phyloP scores from a whole-genome alignment of 2,888 invertebrate genomes.

The Oligia latruncula region DNA sequence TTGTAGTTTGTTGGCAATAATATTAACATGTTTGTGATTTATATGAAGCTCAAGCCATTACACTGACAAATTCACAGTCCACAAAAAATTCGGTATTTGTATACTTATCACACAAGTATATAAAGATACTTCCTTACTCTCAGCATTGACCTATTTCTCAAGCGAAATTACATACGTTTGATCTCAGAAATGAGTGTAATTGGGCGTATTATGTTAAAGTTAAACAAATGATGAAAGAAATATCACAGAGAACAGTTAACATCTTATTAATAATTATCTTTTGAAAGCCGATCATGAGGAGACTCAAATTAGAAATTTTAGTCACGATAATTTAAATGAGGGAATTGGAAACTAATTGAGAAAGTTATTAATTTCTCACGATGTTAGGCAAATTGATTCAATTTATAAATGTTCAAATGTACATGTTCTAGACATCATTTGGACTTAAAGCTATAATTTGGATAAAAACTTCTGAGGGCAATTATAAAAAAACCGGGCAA shows the following conservation, averaged over 20 bases:
- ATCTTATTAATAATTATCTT: neutral
- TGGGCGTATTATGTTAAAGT: neutral
- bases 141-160: conserved; percentile 14
- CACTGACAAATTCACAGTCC: neutral
- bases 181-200: neutral
- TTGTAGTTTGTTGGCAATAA: neutral
- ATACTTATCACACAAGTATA: neutral
- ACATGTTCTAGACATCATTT: conserved; percentile 3
- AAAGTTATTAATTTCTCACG: conserved; percentile 23
- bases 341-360: conserved; percentile 29
- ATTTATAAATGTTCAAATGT: conserved; percentile 1
- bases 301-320: conserved; percentile 24
- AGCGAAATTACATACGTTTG: neutral
- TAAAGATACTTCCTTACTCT: neutral
- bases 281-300: neutral
- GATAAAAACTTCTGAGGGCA: neutral
- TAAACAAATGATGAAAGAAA: neutral
- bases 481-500: neutral
- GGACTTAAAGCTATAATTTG: neutral
- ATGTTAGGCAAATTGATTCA: conserved; percentile 23
- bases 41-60: no score
- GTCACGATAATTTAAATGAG: conserved; percentile 13
- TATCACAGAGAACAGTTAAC: neutral
- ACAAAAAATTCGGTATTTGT: neutral
- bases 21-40: neutral